Evolutionary conservation across 2,797 vertebrate species (phyloP).

Genomic region (Aldrovandia affinis): DNA sequence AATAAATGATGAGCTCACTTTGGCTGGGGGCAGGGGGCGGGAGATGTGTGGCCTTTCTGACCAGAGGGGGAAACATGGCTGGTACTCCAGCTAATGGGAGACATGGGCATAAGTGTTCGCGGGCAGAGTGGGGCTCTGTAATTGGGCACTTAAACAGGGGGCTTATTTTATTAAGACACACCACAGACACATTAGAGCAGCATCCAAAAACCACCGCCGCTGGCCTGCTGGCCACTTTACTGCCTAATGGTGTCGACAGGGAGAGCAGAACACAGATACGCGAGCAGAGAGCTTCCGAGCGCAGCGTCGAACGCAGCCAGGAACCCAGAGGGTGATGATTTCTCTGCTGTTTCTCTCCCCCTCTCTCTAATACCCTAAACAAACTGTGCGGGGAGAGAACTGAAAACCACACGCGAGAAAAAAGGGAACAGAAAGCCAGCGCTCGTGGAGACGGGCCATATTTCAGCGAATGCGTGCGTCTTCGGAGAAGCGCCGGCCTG

Average conservation of each 20-base stretch:
- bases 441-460: not conserved
- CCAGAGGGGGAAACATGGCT: not conserved
- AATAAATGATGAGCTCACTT: not conserved
- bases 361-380: conserved; percentile 53
- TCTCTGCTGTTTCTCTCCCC: conserved; percentile 41
- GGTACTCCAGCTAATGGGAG: not conserved
- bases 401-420: not conserved
- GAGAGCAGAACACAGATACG: conserved; percentile 14
- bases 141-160: not conserved
- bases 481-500: not conserved
- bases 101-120: not conserved
- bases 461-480: not conserved
- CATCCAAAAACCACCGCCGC: conserved; percentile 23
- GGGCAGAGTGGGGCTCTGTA: not conserved
- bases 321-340: conserved; percentile 52
- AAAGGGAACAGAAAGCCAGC: not conserved
- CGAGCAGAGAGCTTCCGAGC: not conserved
- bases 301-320: not conserved
- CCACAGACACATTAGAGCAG: conserved; percentile 20
- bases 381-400: conserved; percentile 30
- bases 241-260: not conserved
- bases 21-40: not conserved
- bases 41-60: not conserved
- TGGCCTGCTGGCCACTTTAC: not conserved
- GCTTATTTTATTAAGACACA: conserved; percentile 24